Conservation (phyloP, 1,140 invertebrate genomes). For the Hesperophylax magnus region DNA sequence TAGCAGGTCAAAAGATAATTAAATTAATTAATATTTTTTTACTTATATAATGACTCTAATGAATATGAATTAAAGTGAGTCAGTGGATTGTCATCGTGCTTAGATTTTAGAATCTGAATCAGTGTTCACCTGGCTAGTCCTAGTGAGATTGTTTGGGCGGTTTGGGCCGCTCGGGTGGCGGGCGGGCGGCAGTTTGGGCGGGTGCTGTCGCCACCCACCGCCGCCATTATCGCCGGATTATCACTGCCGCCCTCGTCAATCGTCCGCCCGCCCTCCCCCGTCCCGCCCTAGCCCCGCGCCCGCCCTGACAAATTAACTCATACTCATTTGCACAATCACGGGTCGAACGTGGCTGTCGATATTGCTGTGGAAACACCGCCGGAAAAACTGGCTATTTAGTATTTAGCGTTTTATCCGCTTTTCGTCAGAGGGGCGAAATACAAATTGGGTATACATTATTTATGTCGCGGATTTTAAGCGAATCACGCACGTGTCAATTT, state of each 20-base stretch:
- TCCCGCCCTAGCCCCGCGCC: neutral
- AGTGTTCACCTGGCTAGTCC: too few species aligned
- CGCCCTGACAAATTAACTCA: slow-evolving; percentile 42
- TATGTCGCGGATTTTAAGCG: too few species aligned
- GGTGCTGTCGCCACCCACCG: slow-evolving; percentile 25
- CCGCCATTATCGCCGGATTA: slow-evolving; percentile 44
- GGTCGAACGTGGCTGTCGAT: slow-evolving; percentile 11
- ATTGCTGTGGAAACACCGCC: neutral
- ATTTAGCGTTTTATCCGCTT: neutral
- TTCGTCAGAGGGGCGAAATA: neutral
- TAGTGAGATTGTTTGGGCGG: too few species aligned
- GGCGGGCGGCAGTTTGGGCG: neutral
- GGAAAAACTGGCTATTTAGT: neutral
- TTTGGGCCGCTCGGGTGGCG: neutral
- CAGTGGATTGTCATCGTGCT: too few species aligned
- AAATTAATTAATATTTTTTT: too few species aligned
- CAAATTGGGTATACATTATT: neutral
- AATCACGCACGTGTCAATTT: too few species aligned
- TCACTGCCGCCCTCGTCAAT: slow-evolving; percentile 2
- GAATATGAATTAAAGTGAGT: too few species aligned
- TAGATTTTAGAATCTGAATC: too few species aligned
- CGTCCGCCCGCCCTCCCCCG: neutral
- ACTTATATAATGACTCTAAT: too few species aligned
- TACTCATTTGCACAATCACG: slow-evolving; percentile 17
- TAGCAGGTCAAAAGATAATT: too few species aligned